Evolutionary conservation across 2,797 vertebrate genomes (phyloP).

Genomic region (Denticeps clupeoides): DNA sequence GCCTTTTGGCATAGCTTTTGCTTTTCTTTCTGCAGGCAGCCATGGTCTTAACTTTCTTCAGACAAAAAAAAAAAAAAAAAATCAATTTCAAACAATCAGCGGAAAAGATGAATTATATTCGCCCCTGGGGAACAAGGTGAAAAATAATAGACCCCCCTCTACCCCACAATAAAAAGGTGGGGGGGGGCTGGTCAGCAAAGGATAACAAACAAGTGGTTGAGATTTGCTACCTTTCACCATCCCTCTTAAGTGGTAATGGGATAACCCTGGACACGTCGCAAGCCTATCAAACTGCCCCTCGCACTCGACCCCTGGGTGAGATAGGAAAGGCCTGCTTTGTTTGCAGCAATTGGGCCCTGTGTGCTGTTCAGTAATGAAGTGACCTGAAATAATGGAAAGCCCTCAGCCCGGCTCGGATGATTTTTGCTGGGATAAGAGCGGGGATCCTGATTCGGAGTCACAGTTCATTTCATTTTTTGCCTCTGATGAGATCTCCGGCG

Average conservation of each 20-base stretch:
- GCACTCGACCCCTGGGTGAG: constrained; percentile 96
- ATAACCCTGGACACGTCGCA: constrained; percentile 94
- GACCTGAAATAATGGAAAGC: constrained; percentile 99
- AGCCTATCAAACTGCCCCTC: constrained; percentile 98
- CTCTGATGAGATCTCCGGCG: constrained; percentile 99
- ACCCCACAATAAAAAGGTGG: constrained; percentile 61
- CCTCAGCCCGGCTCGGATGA: constrained; percentile 88
- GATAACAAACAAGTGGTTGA: constrained; percentile 82
- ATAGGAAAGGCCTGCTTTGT: constrained; percentile 88
- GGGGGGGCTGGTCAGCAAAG: constrained; percentile 38
- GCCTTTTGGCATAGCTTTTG: constrained; percentile 4
- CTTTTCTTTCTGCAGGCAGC: background rate
- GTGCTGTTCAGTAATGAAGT: constrained; percentile 97
- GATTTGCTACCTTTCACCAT: constrained; percentile 98
- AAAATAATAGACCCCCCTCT: constrained; percentile 77
- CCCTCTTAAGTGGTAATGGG: constrained; percentile 99
- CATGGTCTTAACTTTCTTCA: constrained; percentile 7
- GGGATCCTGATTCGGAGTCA: constrained; percentile 99
- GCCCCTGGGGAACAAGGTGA: constrained; percentile 61
- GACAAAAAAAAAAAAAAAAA: constrained; percentile 26
- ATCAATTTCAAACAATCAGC: constrained; percentile 63
- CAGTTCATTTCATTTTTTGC: constrained; percentile 99
- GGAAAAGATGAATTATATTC: constrained; percentile 84
- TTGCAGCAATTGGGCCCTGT: constrained; percentile 87
- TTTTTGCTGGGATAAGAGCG: constrained; percentile 95